These are phyloP conservation scores for Sebastes hubbsi DNA, from an alignment of 2,797 vertebrate species.

Conservation along the genomic window DNA sequence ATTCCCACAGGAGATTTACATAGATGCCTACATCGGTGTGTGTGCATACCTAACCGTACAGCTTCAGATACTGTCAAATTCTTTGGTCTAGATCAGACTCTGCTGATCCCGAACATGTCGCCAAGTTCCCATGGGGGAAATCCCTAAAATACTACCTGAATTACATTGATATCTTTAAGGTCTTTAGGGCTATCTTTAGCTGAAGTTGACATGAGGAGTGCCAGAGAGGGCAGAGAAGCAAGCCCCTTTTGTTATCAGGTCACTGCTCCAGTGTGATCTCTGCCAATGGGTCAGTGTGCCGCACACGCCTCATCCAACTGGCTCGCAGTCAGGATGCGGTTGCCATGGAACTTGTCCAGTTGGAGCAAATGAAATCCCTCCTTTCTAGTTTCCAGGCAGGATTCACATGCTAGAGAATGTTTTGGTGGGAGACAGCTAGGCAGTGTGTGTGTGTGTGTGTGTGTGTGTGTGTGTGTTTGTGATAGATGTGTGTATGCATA, in stretches of 20 bases:
- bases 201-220: constrained; percentile 22
- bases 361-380: constrained; percentile 65
- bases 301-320: constrained; percentile 67
- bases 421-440: constrained; percentile 47
- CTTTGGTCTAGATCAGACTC: not conserved
- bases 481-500: constrained; percentile 21
- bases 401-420: constrained; percentile 62
- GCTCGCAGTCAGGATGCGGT: constrained; percentile 62
- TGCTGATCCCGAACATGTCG: not conserved
- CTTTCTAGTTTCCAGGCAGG: constrained; percentile 80
- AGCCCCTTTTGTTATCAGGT: constrained; percentile 68
- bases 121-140: not conserved
- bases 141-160: constrained; percentile 9
- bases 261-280: constrained; percentile 54
- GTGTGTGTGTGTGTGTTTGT: constrained; percentile 17
- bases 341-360: constrained; percentile 76
- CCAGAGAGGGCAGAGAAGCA: constrained; percentile 26
- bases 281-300: constrained; percentile 76
- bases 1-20: constrained; percentile 8
- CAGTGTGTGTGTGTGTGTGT: not conserved
- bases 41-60: not conserved
- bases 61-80: constrained; percentile 3
- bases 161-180: constrained; percentile 9
- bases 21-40: not conserved
- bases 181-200: constrained; percentile 13